A percentile compares a stretch with the other conserved stretches of the same genome.
phyloP scores from a whole-genome alignment of 1,140 invertebrate species.

The Scaptomyza montana region DNA sequence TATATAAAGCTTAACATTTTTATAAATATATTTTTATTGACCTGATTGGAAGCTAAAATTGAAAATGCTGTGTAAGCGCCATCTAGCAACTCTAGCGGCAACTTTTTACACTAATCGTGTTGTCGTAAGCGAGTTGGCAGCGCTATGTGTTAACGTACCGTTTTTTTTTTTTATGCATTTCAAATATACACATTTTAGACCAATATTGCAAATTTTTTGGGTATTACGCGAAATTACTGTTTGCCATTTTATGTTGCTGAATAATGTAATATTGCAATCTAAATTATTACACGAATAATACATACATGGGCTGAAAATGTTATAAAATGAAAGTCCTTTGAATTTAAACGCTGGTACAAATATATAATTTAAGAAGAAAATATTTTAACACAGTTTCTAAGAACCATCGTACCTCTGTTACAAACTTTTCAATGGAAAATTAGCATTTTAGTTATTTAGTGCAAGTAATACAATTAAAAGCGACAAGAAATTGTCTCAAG shows the following conservation, averaged over 20 bases:
- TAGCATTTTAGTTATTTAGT: background rate
- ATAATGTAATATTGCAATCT: no score
- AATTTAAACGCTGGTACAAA: no score
- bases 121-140: slow-evolving; percentile 31
- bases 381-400: no score
- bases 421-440: background rate
- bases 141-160: background rate
- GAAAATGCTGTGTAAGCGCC: slow-evolving; percentile 5
- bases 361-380: no score
- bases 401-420: background rate
- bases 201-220: background rate
- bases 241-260: background rate
- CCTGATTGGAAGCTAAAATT: no score
- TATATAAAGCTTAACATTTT: no score
- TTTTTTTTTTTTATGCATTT: slow-evolving; percentile 2
- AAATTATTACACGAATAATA: background rate
- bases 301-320: no score
- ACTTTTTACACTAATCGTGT: background rate
- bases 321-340: no score
- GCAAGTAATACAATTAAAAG: background rate
- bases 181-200: slow-evolving; percentile 8
- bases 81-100: slow-evolving; percentile 9
- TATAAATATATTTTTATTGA: no score
- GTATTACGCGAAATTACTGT: background rate
- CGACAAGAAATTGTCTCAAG: background rate